Percentiles rank a stretch among this genome's conserved stretches.
These are phyloP conservation scores for Chaunax sp. DNA, from an alignment of 2,797 vertebrate genomes.

Conservation along the genomic window DNA sequence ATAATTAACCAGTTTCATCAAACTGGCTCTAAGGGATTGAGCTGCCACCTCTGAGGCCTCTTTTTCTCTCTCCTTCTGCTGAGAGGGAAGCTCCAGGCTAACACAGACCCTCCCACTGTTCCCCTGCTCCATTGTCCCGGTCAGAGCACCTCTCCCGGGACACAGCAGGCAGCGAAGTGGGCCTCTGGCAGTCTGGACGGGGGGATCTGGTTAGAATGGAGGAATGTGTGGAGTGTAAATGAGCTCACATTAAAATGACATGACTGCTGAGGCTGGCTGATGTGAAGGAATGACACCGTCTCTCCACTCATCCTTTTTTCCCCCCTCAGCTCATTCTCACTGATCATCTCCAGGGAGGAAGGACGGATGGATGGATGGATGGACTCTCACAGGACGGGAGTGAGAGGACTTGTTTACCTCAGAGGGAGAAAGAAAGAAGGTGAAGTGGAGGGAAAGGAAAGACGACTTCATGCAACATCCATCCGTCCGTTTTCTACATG, in stretches of 20 bases:
- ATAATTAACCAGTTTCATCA: not conserved
- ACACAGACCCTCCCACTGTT: conserved; percentile 8
- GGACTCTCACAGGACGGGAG: conserved; percentile 64
- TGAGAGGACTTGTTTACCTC: conserved; percentile 43
- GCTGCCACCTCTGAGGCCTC: conserved; percentile 51
- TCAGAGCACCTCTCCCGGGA: conserved; percentile 73
- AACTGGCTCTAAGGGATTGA: too few species aligned
- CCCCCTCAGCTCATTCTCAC: conserved; percentile 32
- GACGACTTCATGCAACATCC: too few species aligned
- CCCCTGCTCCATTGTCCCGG: conserved; percentile 54
- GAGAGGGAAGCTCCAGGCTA: conserved; percentile 59
- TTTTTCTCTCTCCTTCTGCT: conserved; percentile 44
- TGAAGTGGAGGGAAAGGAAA: not conserved
- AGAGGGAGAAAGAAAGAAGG: not conserved
- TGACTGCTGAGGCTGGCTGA: conserved; percentile 1
- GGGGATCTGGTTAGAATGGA: conserved; percentile 62
- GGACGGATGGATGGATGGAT: conserved; percentile 63
- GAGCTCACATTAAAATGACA: conserved; percentile 34
- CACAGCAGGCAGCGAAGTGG: conserved; percentile 54
- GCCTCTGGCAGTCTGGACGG: conserved; percentile 58
- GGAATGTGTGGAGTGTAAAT: conserved; percentile 60
- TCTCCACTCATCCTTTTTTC: conserved; percentile 26
- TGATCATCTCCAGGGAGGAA: conserved; percentile 39
- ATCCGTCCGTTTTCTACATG: too few species aligned
- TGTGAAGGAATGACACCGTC: conserved; percentile 47